Evolutionary conservation across 35 echinoderm and acorn worm species (phyloP).

Genomic region (Ophioderma brevispina): DNA sequence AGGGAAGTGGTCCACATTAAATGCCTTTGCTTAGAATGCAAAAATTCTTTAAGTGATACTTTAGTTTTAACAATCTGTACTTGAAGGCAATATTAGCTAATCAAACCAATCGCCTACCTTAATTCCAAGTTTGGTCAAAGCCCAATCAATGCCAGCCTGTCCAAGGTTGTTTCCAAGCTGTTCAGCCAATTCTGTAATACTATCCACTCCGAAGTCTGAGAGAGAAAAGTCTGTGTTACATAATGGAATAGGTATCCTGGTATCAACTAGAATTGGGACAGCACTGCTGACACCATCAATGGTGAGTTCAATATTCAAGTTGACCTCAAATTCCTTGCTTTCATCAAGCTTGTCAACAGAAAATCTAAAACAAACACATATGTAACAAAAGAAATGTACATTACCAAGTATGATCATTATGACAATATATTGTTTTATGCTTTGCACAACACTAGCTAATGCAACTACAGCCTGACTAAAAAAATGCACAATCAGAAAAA

Average conservation of each 20-base stretch:
- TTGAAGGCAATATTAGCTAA: too few species aligned
- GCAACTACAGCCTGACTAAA: too few species aligned
- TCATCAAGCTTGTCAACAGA: constrained; percentile 31
- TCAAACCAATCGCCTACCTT: too few species aligned
- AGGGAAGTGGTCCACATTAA: too few species aligned
- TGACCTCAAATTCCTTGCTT: not conserved
- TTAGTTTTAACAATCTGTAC: too few species aligned
- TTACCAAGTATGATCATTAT: too few species aligned
- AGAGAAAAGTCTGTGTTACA: constrained; percentile 19
- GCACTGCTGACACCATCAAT: not conserved
- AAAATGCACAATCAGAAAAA: too few species aligned
- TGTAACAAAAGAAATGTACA: not conserved
- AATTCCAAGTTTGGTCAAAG: not conserved
- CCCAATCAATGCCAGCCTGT: not conserved
- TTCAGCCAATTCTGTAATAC: not conserved
- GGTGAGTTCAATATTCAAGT: not conserved
- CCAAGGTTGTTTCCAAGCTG: not conserved
- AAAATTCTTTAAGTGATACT: too few species aligned
- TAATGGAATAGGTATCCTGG: constrained; percentile 15
- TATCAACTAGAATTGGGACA: not conserved
- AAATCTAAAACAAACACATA: constrained; percentile 6
- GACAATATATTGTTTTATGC: too few species aligned
- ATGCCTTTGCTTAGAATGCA: too few species aligned
- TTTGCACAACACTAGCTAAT: too few species aligned
- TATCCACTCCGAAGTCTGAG: not conserved